Base-by-base conservation (phyloP, 2,113 vertebrate genomes). In the Glaucidium brasilianum region DNA sequence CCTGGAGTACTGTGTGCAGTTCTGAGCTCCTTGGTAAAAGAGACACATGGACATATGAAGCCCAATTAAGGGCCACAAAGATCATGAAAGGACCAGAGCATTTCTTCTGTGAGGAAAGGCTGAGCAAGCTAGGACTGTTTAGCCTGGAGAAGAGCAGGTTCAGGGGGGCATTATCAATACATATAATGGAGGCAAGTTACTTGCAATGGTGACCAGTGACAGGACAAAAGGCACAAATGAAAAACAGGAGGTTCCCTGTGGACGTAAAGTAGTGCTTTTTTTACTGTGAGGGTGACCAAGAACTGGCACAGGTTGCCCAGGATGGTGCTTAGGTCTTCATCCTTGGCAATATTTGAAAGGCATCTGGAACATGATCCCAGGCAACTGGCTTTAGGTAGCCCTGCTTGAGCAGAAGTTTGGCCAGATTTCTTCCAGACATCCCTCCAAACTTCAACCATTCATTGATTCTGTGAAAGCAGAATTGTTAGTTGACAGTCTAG, bases 1-100 rank as follows among this genome's bases (percentile, higher is more conserved):
- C 2, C 9, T 25, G 20, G 14, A 47, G 20, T 47, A 47, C 45
- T 19, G 45, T 47, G 45, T 47, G 18, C 45, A 47, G 45, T 47
- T 47, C 2, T 4, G 56, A 60, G 15, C 21, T 77, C 37, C 14
- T 26, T 13, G 7, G 6, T 74, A 27, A 13, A 35, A 50, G 27
- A 56, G 20, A 35, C 15, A 26, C 6, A 45, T 0, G 0, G 21
- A 78, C 30, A 7, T 30, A 53, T 0, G 2, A 73, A 63, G 19
- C 47, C 26, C 27, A 80, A 5, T 1, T 1, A 60, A 67, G 27
- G 12, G 6, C 15, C 20, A n/a, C 22, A 67, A 52, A 69, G 21
- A 6, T 62, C 10, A 14, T 41, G 12, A 47, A 79, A 37, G 16
- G 4, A 52, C 52, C 77, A 34, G 11, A 59, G 9, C 10, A 52